Evolutionary conservation across 2,113 vertebrate genomes (phyloP).

Genomic region (Noctilio leporinus): DNA sequence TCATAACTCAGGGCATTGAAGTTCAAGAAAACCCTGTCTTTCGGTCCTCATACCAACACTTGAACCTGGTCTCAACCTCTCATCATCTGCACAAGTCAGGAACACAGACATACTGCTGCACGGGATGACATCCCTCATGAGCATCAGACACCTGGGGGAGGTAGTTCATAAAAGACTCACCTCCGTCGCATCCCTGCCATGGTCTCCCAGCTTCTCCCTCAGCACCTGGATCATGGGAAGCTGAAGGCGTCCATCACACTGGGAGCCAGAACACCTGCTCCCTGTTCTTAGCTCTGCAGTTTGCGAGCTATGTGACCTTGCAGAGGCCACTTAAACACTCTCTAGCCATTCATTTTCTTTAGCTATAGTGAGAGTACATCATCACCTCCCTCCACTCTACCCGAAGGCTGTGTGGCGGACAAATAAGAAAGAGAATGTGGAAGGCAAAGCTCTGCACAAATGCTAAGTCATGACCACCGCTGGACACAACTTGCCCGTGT

Average conservation of each 20-base stretch:
- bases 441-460: neutral
- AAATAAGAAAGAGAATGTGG: neutral
- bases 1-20: neutral
- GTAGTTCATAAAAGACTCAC: neutral
- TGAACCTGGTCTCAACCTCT: neutral
- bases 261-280: neutral
- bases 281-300: neutral
- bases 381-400: neutral
- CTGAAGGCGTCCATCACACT: neutral
- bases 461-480: rapidly evolving
- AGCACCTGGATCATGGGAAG: neutral
- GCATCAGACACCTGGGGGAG: neutral
- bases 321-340: neutral
- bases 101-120: neutral
- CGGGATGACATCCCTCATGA: neutral
- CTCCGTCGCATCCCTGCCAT: rapidly evolving
- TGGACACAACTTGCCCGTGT: no score
- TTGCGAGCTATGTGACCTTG: neutral
- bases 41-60: rapidly evolving
- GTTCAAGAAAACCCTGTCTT: neutral
- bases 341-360: neutral
- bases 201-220: neutral
- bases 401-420: neutral
- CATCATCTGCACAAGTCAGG: neutral
- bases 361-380: neutral